Evolutionary conservation across 2,113 vertebrate species (phyloP), one percentile per base, ranked within the genome.

Genomic region (Oncorhynchus keta): DNA sequence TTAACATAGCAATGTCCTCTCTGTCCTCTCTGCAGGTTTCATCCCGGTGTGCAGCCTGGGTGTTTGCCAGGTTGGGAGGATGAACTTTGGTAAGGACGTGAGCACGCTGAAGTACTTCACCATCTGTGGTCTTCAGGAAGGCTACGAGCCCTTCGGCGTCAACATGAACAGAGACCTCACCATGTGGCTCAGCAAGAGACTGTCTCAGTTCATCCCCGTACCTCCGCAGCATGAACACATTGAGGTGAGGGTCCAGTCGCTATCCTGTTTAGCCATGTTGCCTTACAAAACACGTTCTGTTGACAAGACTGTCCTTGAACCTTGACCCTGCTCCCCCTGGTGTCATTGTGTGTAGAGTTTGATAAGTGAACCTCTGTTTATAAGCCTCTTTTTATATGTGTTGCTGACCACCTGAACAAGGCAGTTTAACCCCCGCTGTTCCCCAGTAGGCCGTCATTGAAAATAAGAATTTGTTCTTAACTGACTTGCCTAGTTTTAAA

Each of bases 41-140:
- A 94, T 98, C 76, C 97, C 97, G 7, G 97, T 96, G 5, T 98
- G 96, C 87, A 98, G 96, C 85, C 91, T 98, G 48, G 96, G 97
- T 0, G 93, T 97, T 22, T 94, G 95, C 86, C 97, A 98, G 86
- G 93, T 95, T 64, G 97, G 96, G 71, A 94, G 95, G 83, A 95
- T 99, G 95, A 98, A 99, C 91, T 97, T 98, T 1, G 97, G 97
- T 55, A 98, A 97, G 89, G 95, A 98, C 14, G 97, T 98, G 78
- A 96, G 95, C 92, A 96, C 95, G 1, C 88, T 99, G 75, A 98
- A 98, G 84, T 99, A 95, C 86, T 99, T 99, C 91, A 98, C 97
- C 84, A 97, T 99, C 87, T 99, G 97, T 77, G 97, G 97, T 77
- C 94, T 99, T 83, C 97, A 99, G 89, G 97, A 99, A 85, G 97